Base-by-base conservation (phyloP, 2,797 vertebrate species). In the Luscinia luscinia region DNA sequence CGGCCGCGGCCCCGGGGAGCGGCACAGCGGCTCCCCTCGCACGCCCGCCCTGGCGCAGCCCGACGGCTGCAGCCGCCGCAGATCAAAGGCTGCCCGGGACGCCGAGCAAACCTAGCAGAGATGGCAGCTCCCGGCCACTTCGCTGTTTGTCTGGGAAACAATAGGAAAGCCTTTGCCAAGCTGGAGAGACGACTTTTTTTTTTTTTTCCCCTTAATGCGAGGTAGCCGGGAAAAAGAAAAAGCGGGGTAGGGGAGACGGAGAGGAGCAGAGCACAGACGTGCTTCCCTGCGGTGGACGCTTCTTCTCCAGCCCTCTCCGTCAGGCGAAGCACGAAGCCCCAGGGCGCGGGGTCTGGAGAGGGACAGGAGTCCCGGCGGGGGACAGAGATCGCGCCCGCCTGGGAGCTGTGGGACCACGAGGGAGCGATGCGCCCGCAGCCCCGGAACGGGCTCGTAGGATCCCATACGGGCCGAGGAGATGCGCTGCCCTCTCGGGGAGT, bases 101-200 rank as follows among this genome's bases (percentile, higher is more conserved):
- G 51, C 36, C 9, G 51, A 72, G 70, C 51, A 46, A 70, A 80
- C 82, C 54, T 41, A 34, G 76, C 34, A 9, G 79, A 48, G 62
- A 51, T 26, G 76, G 89, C 82, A 93, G 34, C 58, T 84, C 76
- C 52, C 59, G 75, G 55, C 10, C 87, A 23, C 72, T 54, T 62
- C 15, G 4, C 59, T 78, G 58, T 80, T 95, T 91, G 62, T 75
- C 64, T 54, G 70, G 36, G 84, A 93, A 96, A 96, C 96, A 95
- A 91, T 93, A 86, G 89, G 69, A 88, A 89, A 87, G 22, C 4
- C 36, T 85, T 67, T 93, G 93, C 94, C 95, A 95, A 95, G 40
- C 45, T 40, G 66, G 28, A 87, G 41, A 5, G 11, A 15, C 2
- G 3, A 20, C 1, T 19, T 13, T n/a, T 57, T 45, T 26, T 19